Evolutionary conservation across 2,113 vertebrate species (phyloP), one percentile per base, ranked within the genome.

Genomic region (Murina feae): DNA sequence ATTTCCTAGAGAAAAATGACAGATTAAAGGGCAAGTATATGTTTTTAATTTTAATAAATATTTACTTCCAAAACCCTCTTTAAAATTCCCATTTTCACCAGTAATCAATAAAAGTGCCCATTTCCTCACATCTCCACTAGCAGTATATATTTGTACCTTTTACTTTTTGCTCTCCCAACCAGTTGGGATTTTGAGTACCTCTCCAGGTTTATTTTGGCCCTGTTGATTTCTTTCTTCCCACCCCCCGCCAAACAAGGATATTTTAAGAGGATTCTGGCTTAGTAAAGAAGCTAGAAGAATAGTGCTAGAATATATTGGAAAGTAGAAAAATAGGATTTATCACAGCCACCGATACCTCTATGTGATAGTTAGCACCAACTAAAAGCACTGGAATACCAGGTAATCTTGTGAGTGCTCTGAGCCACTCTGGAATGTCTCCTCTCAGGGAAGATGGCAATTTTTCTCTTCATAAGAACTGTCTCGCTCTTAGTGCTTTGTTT

Each of bases 381-480:
- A 30, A 90, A 94, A 81, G 2, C 49, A n/a, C 10, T 89, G 44
- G n/a, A 78, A 82, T 76, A n/a, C 25, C 68, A 94, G 93, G 94
- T 71, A 44, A 47, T 6, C 51, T 71, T 79, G 79, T 32, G 55
- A 32, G n/a, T 6, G 5, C 16, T n/a, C 20, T 35, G 68, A n/a
- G n/a, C 0, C 0, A 30, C 86, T 69, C 1, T 2, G 39, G 28
- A 51, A 21, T 75, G 5, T 30, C 37, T 30, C 0, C 25, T 79
- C 14, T n/a, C 9, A 82, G 60, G 30, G 20, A 17, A 53, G 0
- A 0, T 90, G 75, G 16, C 83, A 69, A 0, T 85, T 63, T 63
- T 53, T 79, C 83, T 92, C 23, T 11, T 55, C 47, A 42, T 72
- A 32, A 79, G 20, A 69, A 79, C 14, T 35, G 23, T 82, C 55